Evolutionary conservation across 2,113 vertebrate species (phyloP).

Genomic region (Trematocara macrostoma): DNA sequence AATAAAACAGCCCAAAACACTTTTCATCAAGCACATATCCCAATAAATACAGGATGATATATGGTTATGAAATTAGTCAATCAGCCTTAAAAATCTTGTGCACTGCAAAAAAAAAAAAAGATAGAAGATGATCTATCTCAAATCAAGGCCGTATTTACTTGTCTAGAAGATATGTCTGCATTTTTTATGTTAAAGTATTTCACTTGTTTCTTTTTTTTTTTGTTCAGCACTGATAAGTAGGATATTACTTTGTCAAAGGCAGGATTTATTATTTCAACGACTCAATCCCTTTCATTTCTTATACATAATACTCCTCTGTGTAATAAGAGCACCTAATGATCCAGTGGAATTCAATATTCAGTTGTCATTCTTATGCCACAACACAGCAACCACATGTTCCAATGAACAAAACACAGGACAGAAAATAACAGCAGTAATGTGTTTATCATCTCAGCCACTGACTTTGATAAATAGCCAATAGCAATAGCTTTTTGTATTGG

Average conservation of each 20-base stretch:
- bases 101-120: neutral
- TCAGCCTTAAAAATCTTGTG: neutral
- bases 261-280: neutral
- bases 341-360: neutral
- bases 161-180: neutral
- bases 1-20: neutral
- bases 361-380: neutral
- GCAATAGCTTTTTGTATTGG: neutral
- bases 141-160: neutral
- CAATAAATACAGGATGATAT: neutral
- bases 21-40: neutral
- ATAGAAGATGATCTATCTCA: neutral
- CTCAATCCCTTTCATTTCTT: neutral
- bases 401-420: neutral
- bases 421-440: neutral
- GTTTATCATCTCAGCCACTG: neutral
- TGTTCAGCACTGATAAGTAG: neutral
- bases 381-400: neutral
- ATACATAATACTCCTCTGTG: neutral
- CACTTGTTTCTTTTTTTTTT: neutral
- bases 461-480: neutral
- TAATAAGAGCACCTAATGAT: neutral
- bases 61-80: neutral
- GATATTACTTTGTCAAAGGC: neutral
- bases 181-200: neutral